These are phyloP conservation scores for Eurois occulta DNA, from an alignment of 2,888 invertebrate genomes.

Conservation along the genomic window DNA sequence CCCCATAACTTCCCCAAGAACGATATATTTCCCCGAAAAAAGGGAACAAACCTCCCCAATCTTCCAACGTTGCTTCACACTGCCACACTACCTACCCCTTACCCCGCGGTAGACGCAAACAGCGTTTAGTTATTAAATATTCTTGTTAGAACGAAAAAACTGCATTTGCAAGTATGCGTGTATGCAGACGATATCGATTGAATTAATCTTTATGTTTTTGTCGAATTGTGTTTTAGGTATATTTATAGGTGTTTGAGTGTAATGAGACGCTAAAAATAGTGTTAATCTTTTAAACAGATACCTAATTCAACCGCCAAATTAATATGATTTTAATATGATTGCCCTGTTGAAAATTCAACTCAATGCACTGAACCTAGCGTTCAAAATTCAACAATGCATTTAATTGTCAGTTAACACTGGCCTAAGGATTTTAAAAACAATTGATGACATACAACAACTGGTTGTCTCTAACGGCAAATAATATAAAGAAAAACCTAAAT, in stretches of 20 bases:
- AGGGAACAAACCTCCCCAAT: background rate
- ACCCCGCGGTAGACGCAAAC: constrained; percentile 46
- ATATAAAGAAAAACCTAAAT: background rate
- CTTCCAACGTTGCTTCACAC: constrained; percentile 8
- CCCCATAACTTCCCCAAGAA: background rate
- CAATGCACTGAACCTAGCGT: background rate
- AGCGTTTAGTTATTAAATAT: constrained; percentile 69
- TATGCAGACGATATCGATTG: constrained; percentile 50
- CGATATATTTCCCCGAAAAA: background rate
- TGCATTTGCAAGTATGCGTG: constrained; percentile 59
- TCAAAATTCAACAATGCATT: background rate
- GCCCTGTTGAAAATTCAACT: background rate
- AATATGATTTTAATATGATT: background rate
- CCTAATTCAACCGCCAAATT: background rate
- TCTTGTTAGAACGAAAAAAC: constrained; percentile 62
- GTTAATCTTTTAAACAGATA: background rate
- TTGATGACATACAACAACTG: background rate
- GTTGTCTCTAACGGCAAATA: background rate
- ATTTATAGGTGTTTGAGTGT: constrained; percentile 11
- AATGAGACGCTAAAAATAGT: constrained; percentile 12
- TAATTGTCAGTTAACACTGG: background rate
- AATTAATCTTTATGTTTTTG: constrained; percentile 58
- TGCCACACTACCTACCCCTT: constrained; percentile 9
- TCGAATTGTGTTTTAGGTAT: constrained; percentile 20
- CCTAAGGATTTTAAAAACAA: background rate